Base-by-base conservation (phyloP, 2,113 vertebrate species). In the Protomyctophum bolini region DNA sequence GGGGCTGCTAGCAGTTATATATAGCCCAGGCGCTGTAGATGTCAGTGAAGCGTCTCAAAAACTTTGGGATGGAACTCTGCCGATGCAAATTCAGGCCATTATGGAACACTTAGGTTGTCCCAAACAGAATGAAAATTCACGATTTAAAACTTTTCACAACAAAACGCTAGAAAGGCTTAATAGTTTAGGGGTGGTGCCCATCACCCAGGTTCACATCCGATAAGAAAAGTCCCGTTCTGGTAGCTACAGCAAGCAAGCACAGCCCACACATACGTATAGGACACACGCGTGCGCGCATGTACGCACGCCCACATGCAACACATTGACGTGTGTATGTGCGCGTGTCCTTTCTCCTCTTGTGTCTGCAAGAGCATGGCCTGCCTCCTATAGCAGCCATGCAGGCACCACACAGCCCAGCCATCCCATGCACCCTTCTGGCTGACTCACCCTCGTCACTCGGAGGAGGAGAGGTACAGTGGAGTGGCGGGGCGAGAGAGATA, bases 351-450 rank as follows among this genome's bases (percentile, higher is more conserved):
- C 72, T 76, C 70, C 60, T 63, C 68, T 76, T 69, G 11, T 76
- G 50, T 72, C 77, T 76, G 75, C 68, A 79, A 73, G 80, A 82
- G 79, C 83, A 77, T 84, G 83, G 86, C 84, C 81, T 72, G 80
- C 84, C 83, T 77, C 74, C 84, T 89, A 41, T 41, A 86, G 81
- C 83, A 84, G 76, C 86, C 76, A 80, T 63, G 10, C 73, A 86
- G 82, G 79, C 83, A 86, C 77, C 81, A 72, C 77, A 58, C 70
- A 47, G 62, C 68, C 62, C 12, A 47, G 6, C 0, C 41, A 63
- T 47, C 68, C 71, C 0, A 59, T 66, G 29, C 76, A 52, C 15
- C 3, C 11, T 41, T 14, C 41, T 80, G 81, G 69, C 74, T 68
- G 49, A 83, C 74, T 88, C 86, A 80, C 83, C 80, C 77, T 52